Evolutionary conservation across 2,888 invertebrate genomes (phyloP).

Genomic region (Podabrus alpinus): DNA sequence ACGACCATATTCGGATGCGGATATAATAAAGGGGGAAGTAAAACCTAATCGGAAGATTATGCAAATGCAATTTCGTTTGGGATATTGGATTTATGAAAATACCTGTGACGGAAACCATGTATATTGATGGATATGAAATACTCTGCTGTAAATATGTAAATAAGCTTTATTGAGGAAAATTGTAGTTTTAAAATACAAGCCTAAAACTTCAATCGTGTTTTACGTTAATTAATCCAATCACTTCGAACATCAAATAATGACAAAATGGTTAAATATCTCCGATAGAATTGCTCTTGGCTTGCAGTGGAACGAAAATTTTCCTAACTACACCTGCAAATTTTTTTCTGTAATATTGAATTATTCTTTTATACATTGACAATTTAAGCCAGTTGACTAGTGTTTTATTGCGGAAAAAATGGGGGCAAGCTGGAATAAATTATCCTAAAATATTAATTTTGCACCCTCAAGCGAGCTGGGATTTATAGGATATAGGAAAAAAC

Average conservation of each 20-base stretch:
- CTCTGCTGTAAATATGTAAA: constrained; percentile 38
- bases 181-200: neutral
- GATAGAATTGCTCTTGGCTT: too few species aligned
- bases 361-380: too few species aligned
- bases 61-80: constrained; percentile 56
- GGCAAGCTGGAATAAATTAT: too few species aligned
- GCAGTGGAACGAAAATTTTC: too few species aligned
- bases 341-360: too few species aligned
- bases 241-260: neutral
- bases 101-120: constrained; percentile 46
- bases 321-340: too few species aligned
- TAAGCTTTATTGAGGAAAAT: constrained; percentile 21
- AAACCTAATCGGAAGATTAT: constrained; percentile 54
- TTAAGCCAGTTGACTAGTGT: too few species aligned
- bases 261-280: neutral
- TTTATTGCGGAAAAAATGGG: too few species aligned
- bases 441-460: too few species aligned
- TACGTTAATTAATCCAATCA: neutral
- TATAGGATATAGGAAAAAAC: too few species aligned
- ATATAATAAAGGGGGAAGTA: constrained; percentile 33
- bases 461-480: too few species aligned
- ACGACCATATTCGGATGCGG: constrained; percentile 28
- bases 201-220: neutral
- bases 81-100: constrained; percentile 56
- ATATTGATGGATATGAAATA: constrained; percentile 46